Evolutionary conservation across 2,113 vertebrate species (phyloP).

Genomic region (Rhynchomys soricoides): DNA sequence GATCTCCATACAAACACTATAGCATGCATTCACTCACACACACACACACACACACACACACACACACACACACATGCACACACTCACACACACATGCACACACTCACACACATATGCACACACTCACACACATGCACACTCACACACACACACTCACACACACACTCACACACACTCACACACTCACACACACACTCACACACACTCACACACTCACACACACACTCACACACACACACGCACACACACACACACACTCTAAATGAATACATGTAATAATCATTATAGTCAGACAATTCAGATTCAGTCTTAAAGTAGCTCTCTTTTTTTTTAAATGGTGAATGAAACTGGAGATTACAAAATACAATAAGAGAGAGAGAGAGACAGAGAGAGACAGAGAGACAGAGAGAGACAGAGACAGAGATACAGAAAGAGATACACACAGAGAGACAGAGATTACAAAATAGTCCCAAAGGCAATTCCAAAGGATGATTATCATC

Average conservation of each 20-base stretch:
- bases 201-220: background rate
- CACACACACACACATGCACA: background rate
- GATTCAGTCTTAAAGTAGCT: slow-evolving; percentile 8
- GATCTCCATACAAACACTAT: background rate
- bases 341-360: background rate
- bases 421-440: background rate
- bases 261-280: background rate
- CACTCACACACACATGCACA: background rate
- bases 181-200: background rate
- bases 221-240: background rate
- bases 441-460: background rate
- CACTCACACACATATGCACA: background rate
- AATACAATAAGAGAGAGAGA: background rate
- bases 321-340: background rate
- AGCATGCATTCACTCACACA: background rate
- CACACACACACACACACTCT: background rate
- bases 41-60: background rate
- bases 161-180: background rate
- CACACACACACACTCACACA: background rate
- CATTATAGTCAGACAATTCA: slow-evolving; percentile 19
- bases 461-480: background rate
- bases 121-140: background rate
- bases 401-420: background rate
- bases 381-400: too few relatives aligned
- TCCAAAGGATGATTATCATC: slow-evolving; percentile 5